Base-by-base conservation (phyloP, 1,140 invertebrate species). In the Macrobrachium nipponense region DNA sequence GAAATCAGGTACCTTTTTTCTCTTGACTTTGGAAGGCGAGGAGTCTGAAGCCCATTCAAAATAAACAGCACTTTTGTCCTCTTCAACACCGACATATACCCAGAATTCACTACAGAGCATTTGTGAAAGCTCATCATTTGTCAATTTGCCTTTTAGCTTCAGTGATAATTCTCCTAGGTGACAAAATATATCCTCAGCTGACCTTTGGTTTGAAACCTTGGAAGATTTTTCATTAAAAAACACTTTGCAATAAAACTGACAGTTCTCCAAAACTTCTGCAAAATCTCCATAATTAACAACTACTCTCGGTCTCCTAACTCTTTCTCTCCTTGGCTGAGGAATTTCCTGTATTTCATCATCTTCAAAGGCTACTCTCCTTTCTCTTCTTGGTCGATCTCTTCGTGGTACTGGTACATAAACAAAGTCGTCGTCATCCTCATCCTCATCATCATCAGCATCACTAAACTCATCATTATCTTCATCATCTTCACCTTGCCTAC, bases 71-170 rank as follows among this genome's bases (percentile, higher is more conserved):
- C 89, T 90, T 43, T 86, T 73, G 51, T 88, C 85, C 27, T 73
- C 75, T n/a, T 88, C 82, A 17, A 89, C 75, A 88, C 89, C 89
- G 6, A 92, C 88, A 89, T 92, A 91, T 44, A 92, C 77, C 90
- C 90, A 91, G 80, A 89, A 91, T 62, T 90, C 87, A 77, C 86
- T 60, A 81, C 83, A 68, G 5, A 90, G 87, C 77, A 81, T 82
- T 64, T 82, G 59, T 51, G 23, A 68, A 15, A 86, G 12, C 15
- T 77, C 73, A 18, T 82, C 72, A 59, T 20, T 51, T 44, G 61
- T 75, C 59, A 85, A 44, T 62, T 76, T 44, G 20, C 72, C 51
- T n/a, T 60, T 70, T n/a, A 89, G 83, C 18, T 73, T 80, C 14
- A 89, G 58, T 23, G 68, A 58, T 62, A 82, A 66, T 43, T 79